These are phyloP conservation scores for Vireo griseus DNA, from an alignment of 2,797 vertebrate species.

Conservation along the genomic window DNA sequence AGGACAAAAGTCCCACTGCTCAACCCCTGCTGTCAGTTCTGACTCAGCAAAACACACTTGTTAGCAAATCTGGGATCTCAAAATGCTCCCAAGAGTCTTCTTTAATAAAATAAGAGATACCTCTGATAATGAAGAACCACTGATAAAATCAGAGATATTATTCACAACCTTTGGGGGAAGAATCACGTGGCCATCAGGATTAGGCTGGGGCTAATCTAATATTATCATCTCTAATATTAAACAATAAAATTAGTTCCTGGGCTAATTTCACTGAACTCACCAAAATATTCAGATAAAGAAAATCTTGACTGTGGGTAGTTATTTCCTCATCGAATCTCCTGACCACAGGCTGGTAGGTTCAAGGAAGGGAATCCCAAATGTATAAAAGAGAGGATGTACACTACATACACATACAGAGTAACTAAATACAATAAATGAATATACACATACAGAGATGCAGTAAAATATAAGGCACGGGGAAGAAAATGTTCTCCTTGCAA, in stretches of 20 bases:
- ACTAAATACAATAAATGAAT: neutral
- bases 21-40: neutral
- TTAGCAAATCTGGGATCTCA: neutral
- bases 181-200: neutral
- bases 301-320: neutral
- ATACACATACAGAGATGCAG: neutral
- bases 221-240: neutral
- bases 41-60: neutral
- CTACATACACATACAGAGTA: neutral
- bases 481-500: neutral
- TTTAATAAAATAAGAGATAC: neutral
- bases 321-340: neutral
- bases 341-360: neutral
- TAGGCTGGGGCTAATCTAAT: neutral
- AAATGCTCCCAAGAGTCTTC: neutral
- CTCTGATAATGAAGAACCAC: neutral
- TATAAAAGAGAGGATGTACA: neutral
- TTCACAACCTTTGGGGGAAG: neutral
- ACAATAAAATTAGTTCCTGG: neutral
- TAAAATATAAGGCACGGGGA: neutral
- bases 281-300: neutral
- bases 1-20: neutral
- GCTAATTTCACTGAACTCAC: neutral
- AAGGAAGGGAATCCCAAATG: neutral
- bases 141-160: neutral